Percentiles rank a stretch among this genome's conserved stretches.
Evolutionary conservation across 2,797 vertebrate species (phyloP).

Genomic region (Phoebastria nigripes): DNA sequence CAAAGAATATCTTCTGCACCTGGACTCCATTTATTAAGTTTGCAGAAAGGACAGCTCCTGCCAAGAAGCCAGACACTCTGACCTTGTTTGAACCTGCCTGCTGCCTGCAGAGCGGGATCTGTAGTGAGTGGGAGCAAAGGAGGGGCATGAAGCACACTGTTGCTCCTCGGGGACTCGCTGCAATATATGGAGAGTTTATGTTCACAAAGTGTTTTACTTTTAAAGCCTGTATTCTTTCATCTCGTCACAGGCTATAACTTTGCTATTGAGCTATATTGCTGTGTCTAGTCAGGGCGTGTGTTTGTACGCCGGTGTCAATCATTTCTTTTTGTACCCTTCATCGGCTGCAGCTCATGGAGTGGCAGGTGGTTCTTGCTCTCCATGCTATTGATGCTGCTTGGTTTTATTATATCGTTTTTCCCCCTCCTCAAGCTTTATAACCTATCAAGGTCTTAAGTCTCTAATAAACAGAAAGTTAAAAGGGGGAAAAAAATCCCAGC

Average conservation of each 20-base stretch:
- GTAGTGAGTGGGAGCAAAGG: not conserved
- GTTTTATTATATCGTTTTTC: slow-evolving; percentile 44
- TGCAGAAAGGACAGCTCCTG: slow-evolving; percentile 55
- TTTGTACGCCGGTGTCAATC: slow-evolving; percentile 58
- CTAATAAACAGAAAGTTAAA: slow-evolving; percentile 33
- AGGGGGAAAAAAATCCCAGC: not conserved
- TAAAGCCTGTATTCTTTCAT: slow-evolving; percentile 61
- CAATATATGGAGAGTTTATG: slow-evolving; percentile 27
- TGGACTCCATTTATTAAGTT: slow-evolving; percentile 55
- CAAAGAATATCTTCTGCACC: slow-evolving; percentile 38
- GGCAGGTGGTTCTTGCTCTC: slow-evolving; percentile 31
- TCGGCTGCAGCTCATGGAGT: not conserved
- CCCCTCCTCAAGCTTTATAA: slow-evolving; percentile 33
- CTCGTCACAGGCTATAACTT: slow-evolving; percentile 49
- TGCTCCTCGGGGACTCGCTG: slow-evolving; percentile 34
- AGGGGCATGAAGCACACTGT: not conserved
- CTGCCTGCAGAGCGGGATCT: slow-evolving; percentile 9
- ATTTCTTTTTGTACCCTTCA: slow-evolving; percentile 36
- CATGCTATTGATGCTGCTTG: slow-evolving; percentile 40
- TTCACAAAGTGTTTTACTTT: slow-evolving; percentile 61
- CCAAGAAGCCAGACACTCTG: slow-evolving; percentile 54
- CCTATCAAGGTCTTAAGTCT: slow-evolving; percentile 41
- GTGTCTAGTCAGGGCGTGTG: slow-evolving; percentile 54
- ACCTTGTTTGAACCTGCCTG: slow-evolving; percentile 65
- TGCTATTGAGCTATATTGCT: slow-evolving; percentile 53